phyloP scores from a whole-genome alignment of 2,113 vertebrate genomes.

The Columbina picui region DNA sequence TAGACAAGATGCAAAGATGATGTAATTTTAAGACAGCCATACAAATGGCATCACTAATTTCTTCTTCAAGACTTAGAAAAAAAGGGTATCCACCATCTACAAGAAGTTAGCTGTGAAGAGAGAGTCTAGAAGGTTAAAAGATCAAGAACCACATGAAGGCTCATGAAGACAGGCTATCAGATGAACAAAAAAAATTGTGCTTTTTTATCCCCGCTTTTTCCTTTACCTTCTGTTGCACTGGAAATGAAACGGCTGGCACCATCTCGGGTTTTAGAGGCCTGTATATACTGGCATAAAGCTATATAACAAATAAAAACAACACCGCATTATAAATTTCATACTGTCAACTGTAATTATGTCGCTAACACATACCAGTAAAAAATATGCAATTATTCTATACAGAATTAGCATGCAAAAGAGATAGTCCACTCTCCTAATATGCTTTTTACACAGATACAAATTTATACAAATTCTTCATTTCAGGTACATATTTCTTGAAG shows the following conservation, averaged over 20 bases:
- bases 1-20: slow-evolving; percentile 30
- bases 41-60: not conserved
- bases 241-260: slow-evolving; percentile 92
- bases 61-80: not conserved
- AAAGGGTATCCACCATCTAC: slow-evolving; percentile 68
- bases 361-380: not conserved
- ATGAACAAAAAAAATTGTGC: slow-evolving; percentile 37
- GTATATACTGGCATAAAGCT: slow-evolving; percentile 99
- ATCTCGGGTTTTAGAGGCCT: slow-evolving; percentile 98
- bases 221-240: slow-evolving; percentile 94
- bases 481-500: not conserved
- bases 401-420: not conserved
- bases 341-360: not conserved
- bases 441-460: not conserved
- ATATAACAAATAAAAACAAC: slow-evolving; percentile 94
- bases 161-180: slow-evolving; percentile 67
- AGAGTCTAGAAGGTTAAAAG: slow-evolving; percentile 79
- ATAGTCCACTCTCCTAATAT: not conserved
- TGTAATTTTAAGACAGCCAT: slow-evolving; percentile 17
- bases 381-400: not conserved
- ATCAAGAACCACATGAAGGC: slow-evolving; percentile 73
- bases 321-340: slow-evolving; percentile 82
- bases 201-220: slow-evolving; percentile 38
- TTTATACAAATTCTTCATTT: not conserved
- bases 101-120: slow-evolving; percentile 66